Evolutionary conservation across 1,140 invertebrate genomes (phyloP).

Genomic region (Hypothenemus hampei): DNA sequence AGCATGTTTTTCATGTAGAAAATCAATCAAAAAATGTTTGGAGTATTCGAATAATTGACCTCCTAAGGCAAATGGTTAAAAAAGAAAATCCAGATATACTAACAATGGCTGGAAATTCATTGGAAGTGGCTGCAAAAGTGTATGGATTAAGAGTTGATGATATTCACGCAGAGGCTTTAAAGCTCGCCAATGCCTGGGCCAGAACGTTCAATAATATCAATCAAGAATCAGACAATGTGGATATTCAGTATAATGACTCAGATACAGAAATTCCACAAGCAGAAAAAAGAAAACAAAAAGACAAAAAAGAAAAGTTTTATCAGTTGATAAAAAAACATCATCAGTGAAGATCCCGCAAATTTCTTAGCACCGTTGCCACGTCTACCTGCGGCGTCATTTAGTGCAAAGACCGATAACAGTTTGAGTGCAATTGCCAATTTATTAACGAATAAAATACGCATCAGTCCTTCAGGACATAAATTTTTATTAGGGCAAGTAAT

Average conservation of each 20-base stretch:
- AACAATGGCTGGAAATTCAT: constrained; percentile 69
- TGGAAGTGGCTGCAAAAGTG: constrained; percentile 79
- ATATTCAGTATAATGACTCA: neutral
- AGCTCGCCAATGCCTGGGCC: constrained; percentile 64
- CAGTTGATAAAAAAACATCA: constrained; percentile 24
- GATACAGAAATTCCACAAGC: neutral
- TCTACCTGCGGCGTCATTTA: constrained; percentile 30
- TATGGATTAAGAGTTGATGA: constrained; percentile 76
- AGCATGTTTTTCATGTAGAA: too few species aligned
- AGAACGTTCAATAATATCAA: constrained; percentile 35
- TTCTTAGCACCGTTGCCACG: constrained; percentile 25
- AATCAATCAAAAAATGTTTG: constrained; percentile 84
- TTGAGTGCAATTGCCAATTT: constrained; percentile 31
- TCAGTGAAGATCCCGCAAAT: constrained; percentile 21
- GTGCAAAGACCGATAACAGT: constrained; percentile 26
- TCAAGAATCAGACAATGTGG: constrained; percentile 48
- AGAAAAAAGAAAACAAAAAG: constrained; percentile 36
- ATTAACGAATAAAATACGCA: constrained; percentile 31
- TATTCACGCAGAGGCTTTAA: constrained; percentile 69
- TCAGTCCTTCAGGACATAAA: constrained; percentile 27
- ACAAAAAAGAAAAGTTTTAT: constrained; percentile 38
- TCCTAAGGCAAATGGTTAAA: constrained; percentile 56
- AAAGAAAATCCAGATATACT: constrained; percentile 58
- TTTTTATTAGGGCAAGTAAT: constrained; percentile 35
- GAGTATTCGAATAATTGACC: constrained; percentile 75